Base-by-base conservation (phyloP, 2,888 invertebrate species). In the Quadriops clusia region DNA sequence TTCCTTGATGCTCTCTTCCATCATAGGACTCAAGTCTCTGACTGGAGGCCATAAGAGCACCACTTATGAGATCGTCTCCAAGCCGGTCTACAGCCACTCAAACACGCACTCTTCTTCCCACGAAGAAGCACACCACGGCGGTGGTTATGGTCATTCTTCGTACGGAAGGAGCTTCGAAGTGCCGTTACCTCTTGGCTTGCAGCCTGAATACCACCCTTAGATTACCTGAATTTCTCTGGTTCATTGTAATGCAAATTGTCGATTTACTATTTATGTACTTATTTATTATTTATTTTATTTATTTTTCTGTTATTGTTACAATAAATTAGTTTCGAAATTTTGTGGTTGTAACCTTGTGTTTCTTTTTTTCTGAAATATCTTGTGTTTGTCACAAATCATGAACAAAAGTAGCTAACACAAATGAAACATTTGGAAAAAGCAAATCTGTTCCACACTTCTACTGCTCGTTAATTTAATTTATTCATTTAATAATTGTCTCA, bases 1-100 rank as follows among this genome's bases (percentile, higher is more conserved):
- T 70, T 83, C 86, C 0, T 64, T 86, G 1, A 72, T 84, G 41
- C 60, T 86, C 1, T 81, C 85, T 0, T 78, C 77, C 0, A 74
- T 84, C 37, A 69, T 83, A 32, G 84, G 84, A 1, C 61, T 85
- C 33, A 84, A 84, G 49, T 71, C 77, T 1, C 56, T 84, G 10
- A 68, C 78, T 2, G 58, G 69, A 1, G 77, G 79, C 1, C 72
- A 75, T 38, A 78, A 78, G 49, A 47, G 62, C 44, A 82, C 84
- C 5, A 84, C 84, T 0, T 86, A 86, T 51, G 85, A 86, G 60
- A 82, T 86, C 37, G 77, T 86, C 5, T 76, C 83, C 22, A 85
- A 85, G 44, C 85, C 85, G 0, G 65, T 85, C 0, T 83, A 84
- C 53, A 71, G 74, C 1, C 76, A 76, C 47, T 67, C 75, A 3